Evolutionary conservation across 1,140 invertebrate species (phyloP).

Genomic region (Nilaparvata lugens): DNA sequence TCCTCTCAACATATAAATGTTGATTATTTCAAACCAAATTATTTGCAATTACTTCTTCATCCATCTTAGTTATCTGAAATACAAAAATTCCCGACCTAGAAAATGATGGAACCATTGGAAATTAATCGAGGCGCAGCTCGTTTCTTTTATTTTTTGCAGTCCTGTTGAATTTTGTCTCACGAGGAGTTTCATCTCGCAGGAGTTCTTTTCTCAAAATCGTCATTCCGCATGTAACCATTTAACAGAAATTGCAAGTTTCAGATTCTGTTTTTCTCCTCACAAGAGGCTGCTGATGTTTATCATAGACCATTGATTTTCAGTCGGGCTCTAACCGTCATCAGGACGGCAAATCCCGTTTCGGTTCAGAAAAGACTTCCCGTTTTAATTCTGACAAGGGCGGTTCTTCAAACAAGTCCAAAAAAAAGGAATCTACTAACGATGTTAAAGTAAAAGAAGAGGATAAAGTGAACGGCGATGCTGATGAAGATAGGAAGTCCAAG

Average conservation of each 20-base stretch:
- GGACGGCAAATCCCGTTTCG: background rate
- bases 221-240: no score
- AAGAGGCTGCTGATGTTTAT: background rate
- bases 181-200: no score
- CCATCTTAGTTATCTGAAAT: no score
- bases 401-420: conserved; percentile 7
- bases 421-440: conserved; percentile 6
- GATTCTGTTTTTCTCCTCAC: background rate
- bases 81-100: no score
- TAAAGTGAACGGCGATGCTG: conserved; percentile 11
- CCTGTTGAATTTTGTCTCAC: no score
- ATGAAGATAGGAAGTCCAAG: background rate
- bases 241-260: background rate
- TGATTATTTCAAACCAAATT: no score
- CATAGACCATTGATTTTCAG: conserved; percentile 7
- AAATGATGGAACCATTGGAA: no score
- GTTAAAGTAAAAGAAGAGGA: conserved; percentile 15
- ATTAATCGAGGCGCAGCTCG: no score
- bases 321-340: conserved; percentile 13
- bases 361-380: background rate
- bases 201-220: no score
- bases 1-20: no score
- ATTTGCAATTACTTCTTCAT: no score
- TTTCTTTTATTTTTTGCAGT: no score
- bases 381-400: conserved; percentile 9